phyloP scores from a whole-genome alignment of 2,113 vertebrate genomes.

The Sorex fumeus region DNA sequence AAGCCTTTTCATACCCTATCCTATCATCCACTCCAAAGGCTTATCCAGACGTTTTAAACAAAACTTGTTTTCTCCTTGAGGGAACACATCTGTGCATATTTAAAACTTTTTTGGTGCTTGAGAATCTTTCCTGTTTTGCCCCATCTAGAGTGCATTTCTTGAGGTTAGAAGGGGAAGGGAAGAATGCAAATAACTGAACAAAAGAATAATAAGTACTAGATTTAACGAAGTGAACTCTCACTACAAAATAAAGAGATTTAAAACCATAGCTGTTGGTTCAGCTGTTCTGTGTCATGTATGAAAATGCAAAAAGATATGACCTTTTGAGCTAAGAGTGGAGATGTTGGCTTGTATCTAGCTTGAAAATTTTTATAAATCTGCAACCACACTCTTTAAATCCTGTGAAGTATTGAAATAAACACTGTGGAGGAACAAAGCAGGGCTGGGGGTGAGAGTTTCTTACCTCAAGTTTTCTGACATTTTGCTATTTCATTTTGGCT shows the following conservation, averaged over 20 bases:
- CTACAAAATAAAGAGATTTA: neutral
- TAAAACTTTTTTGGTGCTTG: neutral
- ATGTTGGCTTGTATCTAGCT: neutral
- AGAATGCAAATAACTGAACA: neutral
- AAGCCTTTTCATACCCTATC: neutral
- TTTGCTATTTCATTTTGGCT: neutral
- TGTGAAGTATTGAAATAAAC: neutral
- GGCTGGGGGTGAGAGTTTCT: fast-evolving
- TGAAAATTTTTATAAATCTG: neutral
- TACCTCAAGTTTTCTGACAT: conserved; percentile 14
- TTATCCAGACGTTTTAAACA: conserved; percentile 10
- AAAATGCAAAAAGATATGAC: neutral
- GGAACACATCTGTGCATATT: neutral
- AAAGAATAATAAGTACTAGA: neutral
- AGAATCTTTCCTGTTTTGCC: neutral
- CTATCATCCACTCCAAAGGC: neutral
- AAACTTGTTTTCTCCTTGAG: neutral
- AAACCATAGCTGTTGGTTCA: neutral
- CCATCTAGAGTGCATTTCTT: neutral
- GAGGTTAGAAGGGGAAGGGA: neutral
- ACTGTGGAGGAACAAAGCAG: neutral
- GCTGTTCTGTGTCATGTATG: neutral
- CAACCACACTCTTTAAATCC: no score
- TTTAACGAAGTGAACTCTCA: neutral
- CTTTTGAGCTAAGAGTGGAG: neutral